Base-by-base conservation (phyloP, 2,797 vertebrate genomes). In the Lateolabrax maculatus region DNA sequence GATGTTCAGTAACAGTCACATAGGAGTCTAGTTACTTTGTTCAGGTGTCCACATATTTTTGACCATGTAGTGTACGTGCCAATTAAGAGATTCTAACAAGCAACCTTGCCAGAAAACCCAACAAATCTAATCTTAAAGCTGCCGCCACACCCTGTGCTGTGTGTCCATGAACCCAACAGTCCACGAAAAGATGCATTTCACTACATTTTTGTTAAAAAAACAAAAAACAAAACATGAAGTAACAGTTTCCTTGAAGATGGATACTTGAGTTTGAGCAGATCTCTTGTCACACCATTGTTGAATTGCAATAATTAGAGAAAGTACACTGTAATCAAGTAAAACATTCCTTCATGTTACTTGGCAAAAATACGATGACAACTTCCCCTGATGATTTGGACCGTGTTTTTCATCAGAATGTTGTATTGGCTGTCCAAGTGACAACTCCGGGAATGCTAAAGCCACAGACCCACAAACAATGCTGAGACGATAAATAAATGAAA, bases 381-480 rank as follows among this genome's bases (percentile, higher is more conserved):
- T 77, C 76, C 75, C 37, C 66, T 0, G 63, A 62, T 56, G 66
- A 88, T 83, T 84, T 23, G 66, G 82, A 65, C 69, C 15, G 16
- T 69, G 76, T 84, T 86, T 81, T 88, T 86, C 88, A 87, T 92
- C 90, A 86, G 67, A 85, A 83, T 76, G 77, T 76, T 66, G 51
- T 83, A 84, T 70, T 84, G 89, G 87, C 70, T 52, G 70, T 87
- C 49, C 51, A 64, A 88, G 81, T 91, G 88, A 91, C 86, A 82
- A 85, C 82, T 91, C 82, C 85, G 71, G 83, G 90, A 89, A 90
- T 79, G 81, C 58, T 23, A 11, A 62, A 77, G 78, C 91, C 91
- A 16, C 89, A 84, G 77, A 84, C 37, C 87, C 79, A 88, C 84
- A 88, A 91, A 90, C 89, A 89, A 92, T 68, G 87, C 84, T 81